Evolutionary conservation across 2,797 vertebrate species (phyloP).

Genomic region (Protosalanx chinensis): DNA sequence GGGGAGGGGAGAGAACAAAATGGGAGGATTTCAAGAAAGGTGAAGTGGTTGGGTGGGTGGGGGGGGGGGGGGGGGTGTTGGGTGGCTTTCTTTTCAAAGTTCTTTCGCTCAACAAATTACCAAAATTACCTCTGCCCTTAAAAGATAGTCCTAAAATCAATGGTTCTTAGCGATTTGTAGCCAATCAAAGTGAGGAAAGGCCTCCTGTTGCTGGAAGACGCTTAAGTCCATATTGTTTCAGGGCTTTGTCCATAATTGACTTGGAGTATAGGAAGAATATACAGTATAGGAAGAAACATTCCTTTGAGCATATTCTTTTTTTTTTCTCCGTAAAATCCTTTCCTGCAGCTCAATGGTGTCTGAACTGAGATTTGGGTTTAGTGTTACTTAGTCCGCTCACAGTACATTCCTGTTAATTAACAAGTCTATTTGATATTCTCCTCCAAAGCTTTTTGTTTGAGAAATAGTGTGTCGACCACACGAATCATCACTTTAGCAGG

Average conservation of each 20-base stretch:
- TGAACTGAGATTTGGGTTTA: constrained; percentile 40
- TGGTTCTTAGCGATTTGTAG: constrained; percentile 41
- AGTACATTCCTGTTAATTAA: constrained; percentile 37
- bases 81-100: constrained; percentile 27
- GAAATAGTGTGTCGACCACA: constrained; percentile 14
- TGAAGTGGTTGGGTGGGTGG: constrained; percentile 10
- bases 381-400: constrained; percentile 36
- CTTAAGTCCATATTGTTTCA: constrained; percentile 52
- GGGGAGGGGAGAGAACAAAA: too few species aligned
- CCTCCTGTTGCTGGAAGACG: constrained; percentile 40
- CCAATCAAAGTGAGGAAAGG: constrained; percentile 57
- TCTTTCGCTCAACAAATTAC: constrained; percentile 36
- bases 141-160: constrained; percentile 45
- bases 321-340: constrained; percentile 21
- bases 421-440: constrained; percentile 34
- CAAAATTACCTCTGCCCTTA: constrained; percentile 34
- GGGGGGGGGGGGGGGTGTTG: background rate
- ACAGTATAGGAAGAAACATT: constrained; percentile 1
- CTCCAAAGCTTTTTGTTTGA: constrained; percentile 28
- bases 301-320: background rate
- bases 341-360: constrained; percentile 32
- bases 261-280: constrained; percentile 35
- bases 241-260: constrained; percentile 50
- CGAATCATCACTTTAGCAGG: constrained; percentile 58
- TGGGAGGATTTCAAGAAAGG: background rate